These are phyloP conservation scores for Melanotus villosus DNA, from an alignment of 2,888 invertebrate genomes.

Conservation along the genomic window DNA sequence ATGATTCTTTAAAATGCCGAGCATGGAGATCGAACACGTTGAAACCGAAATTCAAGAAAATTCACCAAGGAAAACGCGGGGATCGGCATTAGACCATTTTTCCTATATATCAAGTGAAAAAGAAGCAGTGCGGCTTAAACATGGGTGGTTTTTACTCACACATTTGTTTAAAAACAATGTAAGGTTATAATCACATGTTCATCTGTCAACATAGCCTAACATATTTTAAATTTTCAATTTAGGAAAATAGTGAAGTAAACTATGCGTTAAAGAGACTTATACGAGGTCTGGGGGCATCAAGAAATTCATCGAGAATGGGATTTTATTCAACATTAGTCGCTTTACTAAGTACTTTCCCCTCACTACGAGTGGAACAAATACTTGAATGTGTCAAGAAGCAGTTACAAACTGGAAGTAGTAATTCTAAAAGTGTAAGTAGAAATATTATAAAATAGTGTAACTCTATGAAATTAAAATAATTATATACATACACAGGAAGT, in stretches of 20 bases:
- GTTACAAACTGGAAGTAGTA: slow-evolving; percentile 74
- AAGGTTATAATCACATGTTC: slow-evolving; percentile 56
- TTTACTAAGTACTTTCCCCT: slow-evolving; percentile 70
- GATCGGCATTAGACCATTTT: slow-evolving; percentile 68
- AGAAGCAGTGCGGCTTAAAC: slow-evolving; percentile 65
- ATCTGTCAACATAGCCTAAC: slow-evolving; percentile 15
- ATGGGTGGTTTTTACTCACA: slow-evolving; percentile 65
- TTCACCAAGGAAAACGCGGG: slow-evolving; percentile 57
- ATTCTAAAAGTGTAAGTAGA: slow-evolving; percentile 77
- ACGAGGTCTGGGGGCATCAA: slow-evolving; percentile 80
- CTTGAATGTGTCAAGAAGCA: slow-evolving; percentile 76
- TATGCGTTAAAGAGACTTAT: slow-evolving; percentile 80
- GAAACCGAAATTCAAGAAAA: slow-evolving; percentile 44
- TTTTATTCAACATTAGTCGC: slow-evolving; percentile 80
- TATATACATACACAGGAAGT: no score
- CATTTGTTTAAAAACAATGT: slow-evolving; percentile 66
- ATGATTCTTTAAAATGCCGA: not conserved
- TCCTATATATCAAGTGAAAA: slow-evolving; percentile 65
- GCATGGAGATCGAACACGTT: slow-evolving; percentile 22
- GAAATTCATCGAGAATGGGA: slow-evolving; percentile 75
- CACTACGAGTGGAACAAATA: slow-evolving; percentile 70
- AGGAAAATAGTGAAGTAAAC: slow-evolving; percentile 76
- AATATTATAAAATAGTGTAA: no score
- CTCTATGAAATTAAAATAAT: no score
- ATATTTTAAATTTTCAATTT: slow-evolving; percentile 50